Evolutionary conservation across 2,113 vertebrate genomes (phyloP).

Genomic region (Myxocyprinus asiaticus): DNA sequence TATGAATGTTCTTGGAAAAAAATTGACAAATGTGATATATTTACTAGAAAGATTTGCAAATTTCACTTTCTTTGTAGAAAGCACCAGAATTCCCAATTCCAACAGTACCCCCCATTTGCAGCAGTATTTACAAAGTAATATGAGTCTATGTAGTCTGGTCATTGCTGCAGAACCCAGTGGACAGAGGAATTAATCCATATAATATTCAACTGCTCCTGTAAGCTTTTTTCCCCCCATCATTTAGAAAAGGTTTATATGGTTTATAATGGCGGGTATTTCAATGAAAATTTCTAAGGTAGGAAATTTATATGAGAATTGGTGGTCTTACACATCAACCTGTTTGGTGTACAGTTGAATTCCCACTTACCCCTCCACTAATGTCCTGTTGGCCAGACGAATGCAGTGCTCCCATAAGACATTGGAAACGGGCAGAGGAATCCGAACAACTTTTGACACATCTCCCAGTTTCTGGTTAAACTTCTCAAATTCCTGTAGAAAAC

Average conservation of each 20-base stretch:
- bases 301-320: neutral
- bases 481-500: slow-evolving; percentile 88
- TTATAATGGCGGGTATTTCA: slow-evolving; percentile 6
- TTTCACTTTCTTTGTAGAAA: neutral
- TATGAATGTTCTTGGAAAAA: neutral
- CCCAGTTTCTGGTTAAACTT: slow-evolving; percentile 86
- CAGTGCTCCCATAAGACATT: slow-evolving; percentile 99
- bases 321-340: neutral
- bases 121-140: neutral
- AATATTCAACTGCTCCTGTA: neutral
- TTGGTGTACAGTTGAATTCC: too few relatives aligned
- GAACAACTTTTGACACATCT: slow-evolving; percentile 91
- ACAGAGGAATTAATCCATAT: neutral
- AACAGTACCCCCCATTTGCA: neutral
- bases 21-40: neutral
- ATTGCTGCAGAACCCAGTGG: neutral
- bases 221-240: neutral
- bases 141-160: neutral
- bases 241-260: neutral
- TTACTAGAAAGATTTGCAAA: neutral
- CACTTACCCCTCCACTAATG: slow-evolving; percentile 94
- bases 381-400: slow-evolving; percentile 96
- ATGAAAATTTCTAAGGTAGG: slow-evolving; percentile 1
- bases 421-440: slow-evolving; percentile 92
- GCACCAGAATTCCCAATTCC: neutral